Conservation (phyloP, 2,888 invertebrate genomes). For the Hyposoter dolosus region DNA sequence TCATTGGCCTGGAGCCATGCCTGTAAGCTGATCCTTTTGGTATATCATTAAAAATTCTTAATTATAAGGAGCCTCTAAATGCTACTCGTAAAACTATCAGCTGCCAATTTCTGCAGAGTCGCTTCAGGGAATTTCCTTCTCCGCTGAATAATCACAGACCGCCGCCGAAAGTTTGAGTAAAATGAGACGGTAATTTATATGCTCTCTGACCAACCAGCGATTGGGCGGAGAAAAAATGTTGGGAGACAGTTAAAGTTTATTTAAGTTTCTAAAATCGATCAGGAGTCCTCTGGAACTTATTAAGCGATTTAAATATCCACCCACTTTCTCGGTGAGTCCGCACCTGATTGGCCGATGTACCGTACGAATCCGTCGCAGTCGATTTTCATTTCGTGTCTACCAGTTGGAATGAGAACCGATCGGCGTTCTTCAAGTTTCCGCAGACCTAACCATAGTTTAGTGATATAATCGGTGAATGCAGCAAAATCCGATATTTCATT, state of each 20-base stretch:
- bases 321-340: slow-evolving; percentile 24
- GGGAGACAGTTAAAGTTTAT: neutral
- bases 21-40: neutral
- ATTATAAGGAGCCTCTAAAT: slow-evolving; percentile 4
- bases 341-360: neutral
- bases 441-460: slow-evolving; percentile 7
- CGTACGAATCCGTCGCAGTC: slow-evolving; percentile 36
- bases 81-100: slow-evolving; percentile 7
- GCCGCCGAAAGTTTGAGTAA: neutral
- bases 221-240: neutral
- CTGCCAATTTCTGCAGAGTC: neutral
- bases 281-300: neutral
- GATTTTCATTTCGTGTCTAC: slow-evolving; percentile 45
- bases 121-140: neutral
- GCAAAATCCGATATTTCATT: slow-evolving; percentile 67
- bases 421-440: slow-evolving; percentile 3
- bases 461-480: slow-evolving; percentile 6
- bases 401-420: slow-evolving; percentile 19
- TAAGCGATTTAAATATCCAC: slow-evolving; percentile 10
- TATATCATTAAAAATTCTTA: neutral
- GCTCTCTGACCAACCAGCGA: neutral
- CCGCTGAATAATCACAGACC: slow-evolving; percentile 2
- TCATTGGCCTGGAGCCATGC: neutral
- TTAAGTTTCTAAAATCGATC: neutral
- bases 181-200: neutral